Evolutionary conservation across 2,888 invertebrate genomes (phyloP).

Genomic region (Drosophila gaucha): DNA sequence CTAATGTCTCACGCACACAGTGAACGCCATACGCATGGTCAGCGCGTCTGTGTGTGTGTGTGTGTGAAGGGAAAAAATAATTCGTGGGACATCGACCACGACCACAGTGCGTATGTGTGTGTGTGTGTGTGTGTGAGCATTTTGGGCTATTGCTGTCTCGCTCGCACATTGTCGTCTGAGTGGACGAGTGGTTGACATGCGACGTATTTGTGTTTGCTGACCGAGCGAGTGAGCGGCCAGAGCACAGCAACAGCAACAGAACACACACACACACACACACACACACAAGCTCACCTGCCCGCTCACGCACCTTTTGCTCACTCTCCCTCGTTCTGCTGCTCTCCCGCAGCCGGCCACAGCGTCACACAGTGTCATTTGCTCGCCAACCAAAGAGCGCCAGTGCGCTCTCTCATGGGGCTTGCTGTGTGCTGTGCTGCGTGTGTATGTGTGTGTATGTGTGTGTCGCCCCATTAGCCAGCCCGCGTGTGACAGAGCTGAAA

Average conservation of each 20-base stretch:
- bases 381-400: slow-evolving; percentile 61
- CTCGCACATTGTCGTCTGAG: slow-evolving; percentile 77
- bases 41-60: slow-evolving; percentile 9
- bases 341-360: slow-evolving; percentile 36
- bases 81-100: slow-evolving; percentile 41
- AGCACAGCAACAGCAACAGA: slow-evolving; percentile 27
- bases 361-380: slow-evolving; percentile 66
- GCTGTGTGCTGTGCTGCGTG: slow-evolving; percentile 22
- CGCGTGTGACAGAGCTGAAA: slow-evolving; percentile 82
- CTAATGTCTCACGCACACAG: slow-evolving; percentile 22
- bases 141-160: slow-evolving; percentile 46
- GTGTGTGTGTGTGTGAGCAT: slow-evolving; percentile 25
- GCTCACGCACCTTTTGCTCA: slow-evolving; percentile 37
- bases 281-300: slow-evolving; percentile 53
- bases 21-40: slow-evolving; percentile 29
- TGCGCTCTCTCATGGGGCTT: slow-evolving; percentile 44
- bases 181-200: slow-evolving; percentile 82
- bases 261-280: slow-evolving; percentile 21
- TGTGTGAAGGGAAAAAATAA: slow-evolving; percentile 35
- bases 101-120: slow-evolving; percentile 24
- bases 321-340: slow-evolving; percentile 14
- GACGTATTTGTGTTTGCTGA: slow-evolving; percentile 79
- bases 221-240: slow-evolving; percentile 43
- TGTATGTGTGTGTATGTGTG: slow-evolving; percentile 34
- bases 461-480: slow-evolving; percentile 69